Evolutionary conservation across 1,140 invertebrate species (phyloP), one percentile per base, ranked within the genome.

Genomic region (Plutomurus gul): DNA sequence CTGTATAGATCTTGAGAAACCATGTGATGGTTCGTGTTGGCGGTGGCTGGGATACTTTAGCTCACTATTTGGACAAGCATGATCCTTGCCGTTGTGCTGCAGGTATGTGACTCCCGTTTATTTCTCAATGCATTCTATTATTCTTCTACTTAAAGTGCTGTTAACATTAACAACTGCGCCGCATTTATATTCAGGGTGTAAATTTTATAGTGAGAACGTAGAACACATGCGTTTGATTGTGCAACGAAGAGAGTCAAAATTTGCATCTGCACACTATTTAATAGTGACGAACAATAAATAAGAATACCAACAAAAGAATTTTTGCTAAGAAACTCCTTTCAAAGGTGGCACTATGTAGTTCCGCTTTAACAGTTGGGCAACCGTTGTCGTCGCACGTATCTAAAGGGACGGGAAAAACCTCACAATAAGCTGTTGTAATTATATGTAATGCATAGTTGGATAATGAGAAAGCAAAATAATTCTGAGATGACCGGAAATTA

Each of bases 21-120:
- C 96, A 98, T 89, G 96, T 98, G 71, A 99, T 99, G 97, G 96
- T 99, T 18, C 91, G 96, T 79, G 96, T 98, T 13, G 97, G 97
- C 0, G 96, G 96, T 10, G 96, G 78, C 20, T 82, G 81, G 81
- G 96, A 98, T 86, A 98, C 96, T 0, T 88, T 99, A 22, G 92
- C 95, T 81, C 95, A 98, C 86, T 99, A 97, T 87, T 88, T 99
- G 85, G 94, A 97, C 87, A 97, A 97, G 86, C 96, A 98, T 86
- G 96, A 98, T 87, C 96, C 96, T 0, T 99, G 96, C 88, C 90
- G 96, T 70, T 97, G 95, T 87, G 89, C 91, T 83, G 90, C 91
- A 82, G 88, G 88, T 89, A 81, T 87, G 86, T 82, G 5, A 33
- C 27, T 37, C 18, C 18, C 22, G 18, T 60, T 74, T 22, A n/a